phyloP scores from a whole-genome alignment of 2,113 vertebrate genomes.

The Rhea pennata region DNA sequence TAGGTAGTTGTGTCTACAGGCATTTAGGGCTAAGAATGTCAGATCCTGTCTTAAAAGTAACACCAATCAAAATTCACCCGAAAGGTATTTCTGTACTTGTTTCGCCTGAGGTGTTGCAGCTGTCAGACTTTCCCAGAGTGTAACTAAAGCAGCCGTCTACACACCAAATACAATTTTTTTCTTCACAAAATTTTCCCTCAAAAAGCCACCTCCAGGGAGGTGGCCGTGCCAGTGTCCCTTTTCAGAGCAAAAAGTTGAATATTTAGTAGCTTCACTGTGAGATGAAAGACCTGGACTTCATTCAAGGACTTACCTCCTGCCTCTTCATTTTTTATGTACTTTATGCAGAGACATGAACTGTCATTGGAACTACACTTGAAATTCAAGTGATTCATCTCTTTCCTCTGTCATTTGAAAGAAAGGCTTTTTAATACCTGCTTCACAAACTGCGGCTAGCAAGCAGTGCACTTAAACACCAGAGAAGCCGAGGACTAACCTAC shows the following conservation, averaged over 20 bases:
- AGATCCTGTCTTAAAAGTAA: neutral
- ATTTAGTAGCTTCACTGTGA: neutral
- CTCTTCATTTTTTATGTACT: constrained; percentile 28
- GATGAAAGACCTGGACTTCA: neutral
- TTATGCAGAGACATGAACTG: constrained; percentile 14
- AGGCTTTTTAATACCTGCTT: neutral
- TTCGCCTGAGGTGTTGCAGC: neutral
- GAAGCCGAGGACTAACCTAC: neutral
- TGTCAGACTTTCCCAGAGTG: neutral
- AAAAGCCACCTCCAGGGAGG: neutral
- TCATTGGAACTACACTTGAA: constrained; percentile 1
- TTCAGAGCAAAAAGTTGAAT: neutral
- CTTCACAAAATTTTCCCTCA: neutral
- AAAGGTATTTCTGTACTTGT: neutral
- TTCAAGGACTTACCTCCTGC: neutral
- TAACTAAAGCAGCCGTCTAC: neutral
- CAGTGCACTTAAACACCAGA: neutral
- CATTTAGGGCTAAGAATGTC: neutral
- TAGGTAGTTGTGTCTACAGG: neutral
- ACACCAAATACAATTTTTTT: neutral
- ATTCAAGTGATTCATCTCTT: neutral
- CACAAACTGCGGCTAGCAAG: neutral
- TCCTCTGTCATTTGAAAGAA: neutral
- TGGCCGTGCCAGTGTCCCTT: neutral
- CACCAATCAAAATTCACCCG: neutral